A percentile compares a stretch with the other conserved stretches of the same genome.
phyloP scores from a whole-genome alignment of 2,797 vertebrate species.

The Mormyrops attenuatus region DNA sequence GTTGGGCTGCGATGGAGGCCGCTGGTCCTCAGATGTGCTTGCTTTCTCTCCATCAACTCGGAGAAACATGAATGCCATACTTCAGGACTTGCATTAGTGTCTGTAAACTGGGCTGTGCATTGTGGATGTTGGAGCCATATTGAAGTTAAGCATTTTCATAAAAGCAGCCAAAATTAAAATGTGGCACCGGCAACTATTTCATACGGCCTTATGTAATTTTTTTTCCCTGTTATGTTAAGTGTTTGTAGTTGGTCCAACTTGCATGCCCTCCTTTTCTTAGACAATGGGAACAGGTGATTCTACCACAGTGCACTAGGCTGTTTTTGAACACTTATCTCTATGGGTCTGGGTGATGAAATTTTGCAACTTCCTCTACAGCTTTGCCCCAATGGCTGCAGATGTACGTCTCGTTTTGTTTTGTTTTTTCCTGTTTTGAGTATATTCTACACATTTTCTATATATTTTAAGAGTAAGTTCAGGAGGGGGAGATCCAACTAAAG shows the following conservation, averaged over 20 bases:
- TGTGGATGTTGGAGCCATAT: background rate
- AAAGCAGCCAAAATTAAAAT: background rate
- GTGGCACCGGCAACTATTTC: background rate
- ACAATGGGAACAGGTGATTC: background rate
- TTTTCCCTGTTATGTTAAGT: background rate
- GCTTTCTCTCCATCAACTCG: background rate
- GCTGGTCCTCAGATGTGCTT: background rate
- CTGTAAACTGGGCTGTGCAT: background rate
- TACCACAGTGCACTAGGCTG: background rate
- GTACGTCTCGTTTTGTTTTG: background rate
- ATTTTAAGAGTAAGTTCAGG: background rate
- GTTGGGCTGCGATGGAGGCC: background rate
- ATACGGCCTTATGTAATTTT: background rate
- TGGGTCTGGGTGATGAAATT: background rate
- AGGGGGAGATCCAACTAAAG: background rate
- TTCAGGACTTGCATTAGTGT: background rate
- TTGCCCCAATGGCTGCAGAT: background rate
- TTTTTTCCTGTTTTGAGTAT: background rate
- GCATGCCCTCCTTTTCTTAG: background rate
- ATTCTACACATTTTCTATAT: background rate
- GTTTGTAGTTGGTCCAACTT: background rate
- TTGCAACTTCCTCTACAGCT: background rate
- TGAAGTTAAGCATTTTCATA: background rate
- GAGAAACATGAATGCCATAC: background rate
- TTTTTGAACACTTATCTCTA: background rate